Percentiles rank a stretch among this genome's conserved stretches.
Conservation (phyloP, 53 echinoderm and acorn worm genomes). For the Echinometra lucunter region DNA sequence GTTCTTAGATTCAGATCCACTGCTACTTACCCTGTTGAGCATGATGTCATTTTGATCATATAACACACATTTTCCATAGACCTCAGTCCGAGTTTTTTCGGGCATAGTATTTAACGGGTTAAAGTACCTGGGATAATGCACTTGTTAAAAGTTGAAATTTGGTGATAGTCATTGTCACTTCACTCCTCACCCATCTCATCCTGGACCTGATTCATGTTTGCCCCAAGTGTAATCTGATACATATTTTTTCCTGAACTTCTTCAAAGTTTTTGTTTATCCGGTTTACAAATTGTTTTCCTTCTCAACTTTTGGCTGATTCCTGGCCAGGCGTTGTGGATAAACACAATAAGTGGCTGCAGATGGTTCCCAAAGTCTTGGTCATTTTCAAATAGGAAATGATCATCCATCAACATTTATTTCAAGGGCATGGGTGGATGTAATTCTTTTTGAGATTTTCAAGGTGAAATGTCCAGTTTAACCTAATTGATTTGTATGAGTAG, state of each 20-base stretch:
- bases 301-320: constrained; percentile 5
- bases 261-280: not conserved
- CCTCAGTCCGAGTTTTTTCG: too few relatives aligned
- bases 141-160: not conserved
- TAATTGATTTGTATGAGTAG: constrained; percentile 33
- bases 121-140: not conserved
- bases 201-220: not conserved
- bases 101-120: too few relatives aligned
- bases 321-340: not conserved
- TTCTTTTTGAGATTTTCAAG: constrained; percentile 14
- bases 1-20: constrained; percentile 8
- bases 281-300: constrained; percentile 20
- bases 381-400: constrained; percentile 40
- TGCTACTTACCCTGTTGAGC: not conserved
- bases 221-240: constrained; percentile 13
- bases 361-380: not conserved
- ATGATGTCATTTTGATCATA: too few relatives aligned
- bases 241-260: not conserved
- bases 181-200: not conserved
- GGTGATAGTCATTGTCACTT: constrained; percentile 22
- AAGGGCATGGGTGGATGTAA: not conserved
- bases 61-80: too few relatives aligned
- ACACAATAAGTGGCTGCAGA: constrained; percentile 30
- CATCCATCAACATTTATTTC: constrained; percentile 8
- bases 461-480: not conserved